phyloP scores from a whole-genome alignment of 2,113 vertebrate species.

The Melanocharis versteri region DNA sequence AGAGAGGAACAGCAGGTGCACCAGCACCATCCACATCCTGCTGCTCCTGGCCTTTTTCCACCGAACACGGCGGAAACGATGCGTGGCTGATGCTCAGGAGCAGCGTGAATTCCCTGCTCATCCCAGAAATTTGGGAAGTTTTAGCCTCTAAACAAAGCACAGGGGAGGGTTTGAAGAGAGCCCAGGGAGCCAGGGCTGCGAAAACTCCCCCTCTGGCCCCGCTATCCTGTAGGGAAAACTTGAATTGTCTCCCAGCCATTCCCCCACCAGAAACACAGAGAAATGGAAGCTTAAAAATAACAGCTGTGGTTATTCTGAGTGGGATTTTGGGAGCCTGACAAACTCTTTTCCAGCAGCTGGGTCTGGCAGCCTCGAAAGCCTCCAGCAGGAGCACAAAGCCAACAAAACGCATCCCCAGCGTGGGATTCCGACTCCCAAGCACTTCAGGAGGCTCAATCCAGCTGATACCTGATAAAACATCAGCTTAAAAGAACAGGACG shows the following conservation, averaged over 20 bases:
- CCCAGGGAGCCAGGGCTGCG: background rate
- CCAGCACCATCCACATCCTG: background rate
- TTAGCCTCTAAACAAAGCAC: background rate
- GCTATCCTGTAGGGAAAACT: background rate
- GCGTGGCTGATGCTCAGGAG: rapidly evolving
- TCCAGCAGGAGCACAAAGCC: slow-evolving; percentile 28
- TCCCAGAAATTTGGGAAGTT: background rate
- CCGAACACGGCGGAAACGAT: rapidly evolving
- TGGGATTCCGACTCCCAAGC: background rate
- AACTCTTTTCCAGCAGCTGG: background rate
- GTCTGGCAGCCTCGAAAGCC: background rate
- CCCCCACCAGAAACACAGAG: background rate
- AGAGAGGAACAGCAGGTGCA: background rate
- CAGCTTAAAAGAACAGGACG: background rate
- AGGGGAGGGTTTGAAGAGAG: background rate
- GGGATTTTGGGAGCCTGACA: background rate
- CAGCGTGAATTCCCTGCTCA: background rate
- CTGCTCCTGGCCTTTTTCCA: background rate
- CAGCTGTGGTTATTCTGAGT: background rate
- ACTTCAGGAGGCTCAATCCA: background rate
- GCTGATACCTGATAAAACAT: background rate
- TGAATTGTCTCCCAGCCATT: background rate
- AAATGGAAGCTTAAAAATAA: background rate
- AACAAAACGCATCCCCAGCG: background rate
- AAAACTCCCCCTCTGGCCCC: background rate